Evolutionary conservation across 1,140 invertebrate species (phyloP), one percentile per base, ranked within the genome.

Genomic region (Lepidurus couesii): DNA sequence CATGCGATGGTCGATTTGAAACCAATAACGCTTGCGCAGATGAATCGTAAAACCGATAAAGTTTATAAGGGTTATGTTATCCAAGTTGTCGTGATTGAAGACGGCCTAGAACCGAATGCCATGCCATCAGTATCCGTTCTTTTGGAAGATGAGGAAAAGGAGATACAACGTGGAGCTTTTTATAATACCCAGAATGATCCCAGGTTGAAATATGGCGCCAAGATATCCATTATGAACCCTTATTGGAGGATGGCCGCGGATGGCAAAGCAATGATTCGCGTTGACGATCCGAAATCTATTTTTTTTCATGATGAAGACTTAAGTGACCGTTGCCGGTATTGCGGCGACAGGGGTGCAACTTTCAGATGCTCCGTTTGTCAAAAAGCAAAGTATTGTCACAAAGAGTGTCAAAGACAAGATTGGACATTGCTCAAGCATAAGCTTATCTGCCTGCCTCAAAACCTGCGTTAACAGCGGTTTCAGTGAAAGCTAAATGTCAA

Each of bases 161-260:
- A 79, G 10, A 75, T 75, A 34, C 73, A 77, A 16, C 43, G 76
- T 44, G 44, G 44, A 34, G 79, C 42, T 43, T 42, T 81, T 74
- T 80, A 81, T 34, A 81, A 81, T 44, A 45, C 47, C 42, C 8
- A 42, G 3, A 24, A 77, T 47, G 75, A 73, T 26, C 45, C 75
- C 44, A 74, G 24, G 44, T 21, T 81, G 42, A 74, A 76, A 8
- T 77, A 73, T 80, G 81, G 80, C 11, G 76, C 73, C 21, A 21
- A 26, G 42, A 44, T 81, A 13, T 79, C 26, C 7, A 76, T 81
- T 44, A 44, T 80, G 6, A 79, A 81, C 65, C 81, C 80, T 2
- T 80, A 80, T 45, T 76, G 77, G 24, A 34, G 77, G 34, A 7
- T 77, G 1, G 47, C 9, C 26, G 75, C 45, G 10, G 81, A 80